These are phyloP conservation scores for Microtus agrestis DNA, from an alignment of 2,797 vertebrate genomes.

Conservation along the genomic window DNA sequence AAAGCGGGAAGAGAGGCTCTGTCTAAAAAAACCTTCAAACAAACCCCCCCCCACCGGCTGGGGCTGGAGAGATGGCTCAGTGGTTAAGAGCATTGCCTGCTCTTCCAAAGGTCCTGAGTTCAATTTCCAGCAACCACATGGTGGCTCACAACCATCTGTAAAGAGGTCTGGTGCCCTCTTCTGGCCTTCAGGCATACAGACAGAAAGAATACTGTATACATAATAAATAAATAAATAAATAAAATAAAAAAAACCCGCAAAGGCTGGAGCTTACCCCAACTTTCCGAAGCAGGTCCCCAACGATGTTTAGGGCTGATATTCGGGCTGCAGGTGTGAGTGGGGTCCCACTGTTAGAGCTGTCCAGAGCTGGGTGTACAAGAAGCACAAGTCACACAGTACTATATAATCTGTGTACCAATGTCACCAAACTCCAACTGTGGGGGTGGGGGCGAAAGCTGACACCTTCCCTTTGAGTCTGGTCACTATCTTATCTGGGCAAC, in stretches of 20 bases:
- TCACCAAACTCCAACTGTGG: accelerated
- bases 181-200: no score
- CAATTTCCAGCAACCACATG: no score
- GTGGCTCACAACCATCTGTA: no score
- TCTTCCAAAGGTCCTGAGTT: no score
- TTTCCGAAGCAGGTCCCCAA: slow-evolving; percentile 98
- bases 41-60: no score
- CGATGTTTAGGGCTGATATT: slow-evolving; percentile 98
- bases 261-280: slow-evolving; percentile 92
- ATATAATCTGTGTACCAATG: background rate
- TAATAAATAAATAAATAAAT: no score
- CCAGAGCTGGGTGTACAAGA: slow-evolving; percentile 84
- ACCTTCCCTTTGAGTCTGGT: background rate
- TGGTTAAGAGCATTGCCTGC: no score
- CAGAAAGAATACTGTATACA: no score
- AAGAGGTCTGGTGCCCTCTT: no score
- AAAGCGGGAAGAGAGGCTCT: background rate
- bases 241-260: no score
- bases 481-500: background rate
- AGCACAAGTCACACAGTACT: accelerated
- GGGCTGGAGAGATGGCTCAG: no score
- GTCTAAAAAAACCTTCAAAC: background rate
- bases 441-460: background rate
- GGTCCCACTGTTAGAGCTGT: slow-evolving; percentile 91
- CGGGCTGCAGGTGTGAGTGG: slow-evolving; percentile 97